Percentiles rank a stretch among this genome's conserved stretches.
Conservation (phyloP, 2,797 vertebrate genomes). For the Melanotaenia boesemani region DNA sequence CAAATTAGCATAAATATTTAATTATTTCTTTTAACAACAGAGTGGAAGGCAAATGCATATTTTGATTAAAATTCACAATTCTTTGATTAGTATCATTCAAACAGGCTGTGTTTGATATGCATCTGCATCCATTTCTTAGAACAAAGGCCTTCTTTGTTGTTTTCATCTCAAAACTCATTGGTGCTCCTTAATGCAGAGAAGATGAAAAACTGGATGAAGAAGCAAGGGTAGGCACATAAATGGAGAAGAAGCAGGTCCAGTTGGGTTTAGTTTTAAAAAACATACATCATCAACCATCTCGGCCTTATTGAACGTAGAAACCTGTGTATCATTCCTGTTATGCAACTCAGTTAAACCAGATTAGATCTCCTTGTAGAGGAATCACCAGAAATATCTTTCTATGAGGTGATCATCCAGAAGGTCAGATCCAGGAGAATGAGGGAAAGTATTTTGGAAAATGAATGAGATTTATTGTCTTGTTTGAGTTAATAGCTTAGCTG, state of each 20-base stretch:
- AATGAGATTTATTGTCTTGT: conserved; percentile 27
- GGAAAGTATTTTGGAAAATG: conserved; percentile 1
- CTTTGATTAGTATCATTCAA: conserved; percentile 13
- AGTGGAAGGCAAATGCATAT: background rate
- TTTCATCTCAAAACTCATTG: conserved; percentile 44
- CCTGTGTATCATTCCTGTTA: conserved; percentile 70
- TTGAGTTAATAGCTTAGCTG: conserved; percentile 47
- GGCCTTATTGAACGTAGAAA: conserved; percentile 68
- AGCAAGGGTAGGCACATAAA: conserved; percentile 24
- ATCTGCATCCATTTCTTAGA: conserved; percentile 7
- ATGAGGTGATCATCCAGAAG: conserved; percentile 39
- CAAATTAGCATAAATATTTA: conserved; percentile 31
- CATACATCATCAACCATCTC: conserved; percentile 74
- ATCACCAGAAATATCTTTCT: conserved; percentile 49
- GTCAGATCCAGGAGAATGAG: conserved; percentile 20
- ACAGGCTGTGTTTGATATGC: conserved; percentile 4
- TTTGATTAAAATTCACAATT: conserved; percentile 14
- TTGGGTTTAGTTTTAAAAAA: conserved; percentile 60
- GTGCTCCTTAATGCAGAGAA: conserved; percentile 37
- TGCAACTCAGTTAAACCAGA: conserved; percentile 71
- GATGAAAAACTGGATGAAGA: conserved; percentile 41
- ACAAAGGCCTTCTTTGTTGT: conserved; percentile 31
- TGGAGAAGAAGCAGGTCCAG: conserved; percentile 17
- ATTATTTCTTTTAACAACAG: background rate
- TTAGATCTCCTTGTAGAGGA: conserved; percentile 56